Base-by-base conservation (phyloP, 2,888 invertebrate species). In the Sicus ferrugineus region DNA sequence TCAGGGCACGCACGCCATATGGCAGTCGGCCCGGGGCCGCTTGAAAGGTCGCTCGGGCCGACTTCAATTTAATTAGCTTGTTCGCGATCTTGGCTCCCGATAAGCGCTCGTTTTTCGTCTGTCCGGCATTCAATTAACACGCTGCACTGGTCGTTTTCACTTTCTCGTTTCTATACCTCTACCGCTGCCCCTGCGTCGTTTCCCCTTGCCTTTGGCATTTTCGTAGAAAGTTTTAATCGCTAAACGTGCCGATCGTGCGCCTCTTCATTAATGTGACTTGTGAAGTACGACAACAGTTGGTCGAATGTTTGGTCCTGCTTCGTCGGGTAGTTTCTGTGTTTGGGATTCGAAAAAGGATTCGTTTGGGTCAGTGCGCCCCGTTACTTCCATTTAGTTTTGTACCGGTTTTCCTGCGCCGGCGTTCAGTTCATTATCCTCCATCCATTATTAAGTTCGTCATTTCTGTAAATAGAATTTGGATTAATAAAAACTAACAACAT, bases 91-190 rank as follows among this genome's bases (percentile, higher is more conserved):
- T n/a, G 48, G 31, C 42, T 11, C 48, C 19, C 48, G 67, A 67
- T 67, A 67, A 67, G 59, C 21, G 30, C 42, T 9, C 58, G 1
- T 38, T 56, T 56, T 28, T 11, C 28, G 23, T n/a, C n/a, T n/a
- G n/a, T n/a, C 16, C 76, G 79, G 77, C 75, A 74, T 26, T 77
- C 81, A 82, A 81, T 82, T 82, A 83, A 81, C 82, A 83, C 76
- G 83, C 83, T 82, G 82, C n/a, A n/a, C 80, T 81, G 74, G 72
- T 73, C 67, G 76, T 77, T 78, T 67, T 67, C 58, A 56, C 66
- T 56, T 67, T 58, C 34, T 14, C 19, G 21, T 30, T 11, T 50
- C 30, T 28, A 3, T 21, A 3, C n/a, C 38, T 31, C 23, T 59
- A 2, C 19, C 38, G 38, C 52, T 48, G 19, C 21, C 50, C 16